phyloP scores from a whole-genome alignment of 2,797 vertebrate genomes.

The Erithacus rubecula region DNA sequence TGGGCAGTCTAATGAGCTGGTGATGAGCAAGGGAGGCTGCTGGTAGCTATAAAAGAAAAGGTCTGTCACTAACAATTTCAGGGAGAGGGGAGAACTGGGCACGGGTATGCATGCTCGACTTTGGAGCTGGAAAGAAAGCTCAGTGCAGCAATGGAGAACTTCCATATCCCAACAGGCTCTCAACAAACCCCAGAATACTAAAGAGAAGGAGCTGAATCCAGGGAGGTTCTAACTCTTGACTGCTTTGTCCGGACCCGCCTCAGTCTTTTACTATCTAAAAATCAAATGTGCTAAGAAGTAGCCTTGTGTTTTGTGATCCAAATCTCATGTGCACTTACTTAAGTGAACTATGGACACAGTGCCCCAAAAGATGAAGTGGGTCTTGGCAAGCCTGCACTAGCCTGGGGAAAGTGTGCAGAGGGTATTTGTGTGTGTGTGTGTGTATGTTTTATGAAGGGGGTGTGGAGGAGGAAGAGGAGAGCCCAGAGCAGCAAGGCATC shows the following conservation, averaged over 20 bases:
- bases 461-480: background rate
- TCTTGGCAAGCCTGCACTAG: background rate
- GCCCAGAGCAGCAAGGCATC: background rate
- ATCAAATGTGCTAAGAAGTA: background rate
- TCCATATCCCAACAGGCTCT: background rate
- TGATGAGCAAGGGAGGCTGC: slow-evolving; percentile 70
- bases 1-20: slow-evolving; percentile 69
- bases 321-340: background rate
- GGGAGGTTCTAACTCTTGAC: background rate
- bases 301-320: background rate
- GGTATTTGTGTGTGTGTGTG: fast-evolving
- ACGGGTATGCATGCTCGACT: background rate
- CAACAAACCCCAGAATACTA: background rate
- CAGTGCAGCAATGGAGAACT: background rate
- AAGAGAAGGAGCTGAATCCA: background rate
- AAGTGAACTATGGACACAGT: background rate
- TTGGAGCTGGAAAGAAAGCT: background rate
- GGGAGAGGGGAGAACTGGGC: background rate
- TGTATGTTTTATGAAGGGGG: background rate
- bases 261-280: background rate
- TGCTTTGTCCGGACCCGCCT: background rate
- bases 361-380: background rate
- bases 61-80: background rate
- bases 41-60: background rate
- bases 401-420: background rate